phyloP scores from a whole-genome alignment of 2,113 vertebrate genomes.

The Macquaria ambigua region DNA sequence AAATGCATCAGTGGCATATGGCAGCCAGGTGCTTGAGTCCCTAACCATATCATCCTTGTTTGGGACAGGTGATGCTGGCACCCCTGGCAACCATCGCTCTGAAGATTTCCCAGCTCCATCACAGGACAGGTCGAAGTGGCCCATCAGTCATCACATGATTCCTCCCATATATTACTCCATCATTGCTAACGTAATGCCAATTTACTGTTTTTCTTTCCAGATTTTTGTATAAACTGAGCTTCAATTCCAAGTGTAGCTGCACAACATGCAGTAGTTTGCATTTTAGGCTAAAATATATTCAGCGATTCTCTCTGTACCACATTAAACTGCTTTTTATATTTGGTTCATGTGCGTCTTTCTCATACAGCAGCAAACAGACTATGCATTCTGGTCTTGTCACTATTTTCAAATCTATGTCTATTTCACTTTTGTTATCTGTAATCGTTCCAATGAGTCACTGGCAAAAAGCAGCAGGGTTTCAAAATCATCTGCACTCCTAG shows the following conservation, averaged over 20 bases:
- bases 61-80: constrained; percentile 90
- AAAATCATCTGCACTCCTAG: not conserved
- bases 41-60: constrained; percentile 21
- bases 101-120: constrained; percentile 93
- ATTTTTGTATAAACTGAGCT: constrained; percentile 58
- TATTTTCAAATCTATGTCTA: not conserved
- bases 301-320: constrained; percentile 17
- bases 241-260: constrained; percentile 32
- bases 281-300: constrained; percentile 15
- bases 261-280: constrained; percentile 32
- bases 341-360: constrained; percentile 22
- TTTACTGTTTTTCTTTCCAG: constrained; percentile 32
- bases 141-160: constrained; percentile 94
- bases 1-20: constrained; percentile 14
- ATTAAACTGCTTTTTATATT: constrained; percentile 69
- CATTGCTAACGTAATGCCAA: not conserved
- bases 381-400: not conserved
- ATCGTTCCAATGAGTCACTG: constrained; percentile 6
- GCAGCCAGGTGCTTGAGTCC: constrained; percentile 13
- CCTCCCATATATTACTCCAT: not conserved
- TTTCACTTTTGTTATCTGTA: not conserved
- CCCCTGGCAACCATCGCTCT: constrained; percentile 93
- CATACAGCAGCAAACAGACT: not conserved
- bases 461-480: constrained; percentile 9
- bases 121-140: constrained; percentile 88